Evolutionary conservation across 2,797 vertebrate genomes (phyloP), one percentile per base, ranked within the genome.

Genomic region (Coreius guichenoti): DNA sequence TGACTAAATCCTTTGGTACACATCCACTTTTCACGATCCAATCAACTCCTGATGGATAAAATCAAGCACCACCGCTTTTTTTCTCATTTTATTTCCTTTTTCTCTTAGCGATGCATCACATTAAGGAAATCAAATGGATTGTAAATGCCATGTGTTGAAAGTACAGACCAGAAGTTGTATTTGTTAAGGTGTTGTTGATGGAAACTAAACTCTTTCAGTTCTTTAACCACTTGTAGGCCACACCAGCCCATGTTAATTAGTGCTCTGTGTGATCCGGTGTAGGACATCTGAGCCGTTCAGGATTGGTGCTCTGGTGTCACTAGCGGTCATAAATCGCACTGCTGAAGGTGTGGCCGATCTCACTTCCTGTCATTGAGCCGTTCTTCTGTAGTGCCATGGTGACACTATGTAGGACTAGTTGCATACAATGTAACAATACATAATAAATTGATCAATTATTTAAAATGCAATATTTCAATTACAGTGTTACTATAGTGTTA

Each of bases 291-390:
- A 65, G 26, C 61, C 12, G 26, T 12, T 14, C n/a, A 29, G 45
- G 13, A 49, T 47, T 17, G 16, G n/a, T 11, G 70, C 8, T 73
- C 72, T 74, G 72, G 45, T 31, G n/a, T 74, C 70, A 29, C n/a
- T 70, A n/a, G 9, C 12, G 61, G 61, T 63, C 68, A 72, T 3
- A 26, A 3, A 72, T n/a, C 23, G 16, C 39, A 26, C 36, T 0
- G 6, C 69, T 51, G 72, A 75, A 75, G 47, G 45, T 51, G 72
- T 11, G 70, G 70, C 9, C 8, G 17, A 31, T 75, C 73, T 75
- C 47, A 69, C 19, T 69, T 69, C 67, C 67, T 39, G 76, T 78
- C 76, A 78, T 45, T 45, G 33, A 78, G 56, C 8, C 12, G 33
- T 23, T 39, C 4, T 17, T 61, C 33, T 63, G 19, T 23, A 8